Evolutionary conservation across 2,113 vertebrate genomes (phyloP).

Genomic region (Xenopus laevis): DNA sequence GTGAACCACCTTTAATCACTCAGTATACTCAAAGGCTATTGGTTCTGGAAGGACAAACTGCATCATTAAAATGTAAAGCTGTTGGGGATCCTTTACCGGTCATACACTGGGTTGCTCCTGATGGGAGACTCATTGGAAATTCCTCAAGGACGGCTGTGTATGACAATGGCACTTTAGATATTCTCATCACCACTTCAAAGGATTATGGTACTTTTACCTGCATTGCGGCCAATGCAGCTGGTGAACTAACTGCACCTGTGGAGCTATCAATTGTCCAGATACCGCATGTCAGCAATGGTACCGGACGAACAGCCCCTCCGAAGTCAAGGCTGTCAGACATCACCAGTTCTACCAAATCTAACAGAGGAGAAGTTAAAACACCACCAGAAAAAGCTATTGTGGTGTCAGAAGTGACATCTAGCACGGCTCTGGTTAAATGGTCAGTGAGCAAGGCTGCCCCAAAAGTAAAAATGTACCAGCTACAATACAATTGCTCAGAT

Average conservation of each 20-base stretch:
- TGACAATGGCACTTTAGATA: conserved; percentile 92
- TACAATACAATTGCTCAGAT: conserved; percentile 95
- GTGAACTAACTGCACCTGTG: conserved; percentile 86
- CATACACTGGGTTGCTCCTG: conserved; percentile 92
- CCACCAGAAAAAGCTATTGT: conserved; percentile 81
- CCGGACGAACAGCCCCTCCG: conserved; percentile 74
- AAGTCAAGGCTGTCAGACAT: conserved; percentile 94
- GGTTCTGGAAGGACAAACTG: conserved; percentile 92
- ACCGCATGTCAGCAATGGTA: conserved; percentile 87
- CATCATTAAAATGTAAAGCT: conserved; percentile 90
- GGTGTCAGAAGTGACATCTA: conserved; percentile 88
- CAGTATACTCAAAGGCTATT: conserved; percentile 91
- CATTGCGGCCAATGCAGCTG: conserved; percentile 92
- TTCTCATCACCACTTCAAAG: conserved; percentile 87
- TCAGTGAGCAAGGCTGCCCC: conserved; percentile 87
- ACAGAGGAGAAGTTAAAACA: conserved; percentile 78
- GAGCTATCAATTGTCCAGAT: conserved; percentile 93
- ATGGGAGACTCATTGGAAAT: conserved; percentile 87
- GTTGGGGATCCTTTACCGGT: conserved; percentile 89
- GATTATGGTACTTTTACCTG: conserved; percentile 94
- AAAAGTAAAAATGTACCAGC: conserved; percentile 96
- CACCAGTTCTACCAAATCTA: conserved; percentile 87
- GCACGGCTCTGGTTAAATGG: conserved; percentile 90
- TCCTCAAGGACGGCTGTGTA: conserved; percentile 84
- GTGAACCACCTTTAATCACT: conserved; percentile 91